Evolutionary conservation across 2,113 vertebrate species (phyloP), one percentile per base, ranked within the genome.

Genomic region (Podarcis cretensis): DNA sequence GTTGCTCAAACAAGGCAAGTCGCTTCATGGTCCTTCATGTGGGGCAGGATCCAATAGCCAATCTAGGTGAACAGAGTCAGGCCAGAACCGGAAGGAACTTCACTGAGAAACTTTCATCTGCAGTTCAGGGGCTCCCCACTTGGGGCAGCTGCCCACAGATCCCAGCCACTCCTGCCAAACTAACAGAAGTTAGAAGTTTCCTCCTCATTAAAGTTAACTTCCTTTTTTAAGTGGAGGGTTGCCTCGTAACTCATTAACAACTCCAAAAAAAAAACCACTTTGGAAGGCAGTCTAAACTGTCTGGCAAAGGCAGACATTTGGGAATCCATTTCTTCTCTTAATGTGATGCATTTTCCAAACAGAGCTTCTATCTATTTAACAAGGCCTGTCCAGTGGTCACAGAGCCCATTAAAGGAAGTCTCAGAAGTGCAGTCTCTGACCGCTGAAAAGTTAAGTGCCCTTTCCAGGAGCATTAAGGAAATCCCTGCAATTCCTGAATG

Each of bases 321-420:
- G 30, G 80, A 37, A 63, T 81, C 54, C 59, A 18, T 73, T 83
- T 65, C 12, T 84, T 84, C 76, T 66, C 16, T 83, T 83, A 88
- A 83, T 83, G 87, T 66, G 74, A 57, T 88, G 87, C 73, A 37
- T 83, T 83, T 83, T 81, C 77, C 83, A 85, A 35, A 85, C 8
- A 5, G 54, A 35, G 6, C 16, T 88, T 91, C 85, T 83, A 18
- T 13, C 4, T 88, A 6, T 92, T 92, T 93, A 83, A 63, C 84
- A 73, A 86, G 1, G 16, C 8, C 81, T 89, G n/a, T 86, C 91
- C 4, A 0, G 86, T 10, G 30, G 59, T 86, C 71, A 75, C n/a
- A 90, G 65, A 94, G 32, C 32, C 81, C 16, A 88, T 79, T 86
- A 13, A 84, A 74, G 77, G 68, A 32, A 89, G 25, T 74, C 43